Conservation (phyloP, 2,113 vertebrate species). For the Brachypteracias leptosomus region DNA sequence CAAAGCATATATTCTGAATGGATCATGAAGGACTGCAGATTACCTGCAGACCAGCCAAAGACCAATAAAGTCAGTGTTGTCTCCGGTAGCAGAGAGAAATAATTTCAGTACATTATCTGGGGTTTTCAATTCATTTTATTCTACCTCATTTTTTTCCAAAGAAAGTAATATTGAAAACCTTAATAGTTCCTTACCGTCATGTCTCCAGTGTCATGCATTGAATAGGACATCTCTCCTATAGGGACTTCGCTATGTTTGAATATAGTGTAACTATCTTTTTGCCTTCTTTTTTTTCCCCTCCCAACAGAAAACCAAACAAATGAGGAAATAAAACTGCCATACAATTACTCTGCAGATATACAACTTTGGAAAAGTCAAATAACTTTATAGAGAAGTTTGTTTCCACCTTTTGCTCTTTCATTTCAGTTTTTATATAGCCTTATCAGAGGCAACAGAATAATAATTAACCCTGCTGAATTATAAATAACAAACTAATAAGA, state of each 20-base stretch:
- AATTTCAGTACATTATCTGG: not conserved
- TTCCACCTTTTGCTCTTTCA: not conserved
- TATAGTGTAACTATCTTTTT: not conserved
- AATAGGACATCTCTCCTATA: not conserved
- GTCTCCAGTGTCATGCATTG: not conserved
- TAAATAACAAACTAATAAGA: not conserved
- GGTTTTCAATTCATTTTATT: not conserved
- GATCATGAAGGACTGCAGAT: not conserved
- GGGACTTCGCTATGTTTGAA: not conserved
- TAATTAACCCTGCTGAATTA: not conserved
- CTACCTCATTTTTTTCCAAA: not conserved
- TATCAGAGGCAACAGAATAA: not conserved
- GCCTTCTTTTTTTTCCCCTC: accelerated
- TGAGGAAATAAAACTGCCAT: not conserved
- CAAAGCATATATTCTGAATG: not conserved
- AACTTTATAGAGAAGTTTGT: not conserved
- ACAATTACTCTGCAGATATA: not conserved
- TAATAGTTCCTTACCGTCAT: not conserved
- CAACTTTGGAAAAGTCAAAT: not conserved
- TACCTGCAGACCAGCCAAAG: not conserved
- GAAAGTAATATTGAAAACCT: not conserved
- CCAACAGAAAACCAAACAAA: not conserved
- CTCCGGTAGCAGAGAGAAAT: not conserved
- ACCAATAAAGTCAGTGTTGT: not conserved
- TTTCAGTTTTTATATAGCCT: not conserved